A percentile compares a stretch with the other conserved stretches of the same genome.
phyloP scores from a whole-genome alignment of 2,113 vertebrate genomes.

The Rhea pennata region DNA sequence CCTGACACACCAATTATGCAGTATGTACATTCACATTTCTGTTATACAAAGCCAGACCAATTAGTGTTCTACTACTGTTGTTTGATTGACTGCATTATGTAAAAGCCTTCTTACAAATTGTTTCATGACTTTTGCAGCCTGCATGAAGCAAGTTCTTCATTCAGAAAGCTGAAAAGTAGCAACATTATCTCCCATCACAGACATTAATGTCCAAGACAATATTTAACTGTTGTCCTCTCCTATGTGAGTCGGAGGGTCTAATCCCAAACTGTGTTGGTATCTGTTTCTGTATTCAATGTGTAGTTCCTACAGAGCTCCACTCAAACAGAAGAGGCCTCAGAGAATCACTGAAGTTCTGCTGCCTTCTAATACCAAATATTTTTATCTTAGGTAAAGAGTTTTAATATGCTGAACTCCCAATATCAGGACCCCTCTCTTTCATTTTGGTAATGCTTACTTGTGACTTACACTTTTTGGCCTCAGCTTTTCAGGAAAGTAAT shows the following conservation, averaged over 20 bases:
- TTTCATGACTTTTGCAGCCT: neutral
- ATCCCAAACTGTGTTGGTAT: neutral
- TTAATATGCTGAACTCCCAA: neutral
- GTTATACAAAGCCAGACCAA: neutral
- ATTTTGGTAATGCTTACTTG: neutral
- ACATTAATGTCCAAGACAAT: neutral
- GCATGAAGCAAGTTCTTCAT: neutral
- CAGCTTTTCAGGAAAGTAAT: conserved; percentile 16
- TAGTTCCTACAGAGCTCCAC: neutral
- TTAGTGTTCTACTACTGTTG: neutral
- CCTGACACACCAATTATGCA: neutral
- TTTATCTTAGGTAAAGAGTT: neutral
- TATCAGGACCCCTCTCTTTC: neutral
- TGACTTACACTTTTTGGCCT: neutral
- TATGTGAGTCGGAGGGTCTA: neutral
- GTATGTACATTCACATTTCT: neutral
- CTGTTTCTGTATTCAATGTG: neutral
- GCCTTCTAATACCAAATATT: neutral
- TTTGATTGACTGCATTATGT: neutral
- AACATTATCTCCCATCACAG: neutral
- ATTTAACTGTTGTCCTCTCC: neutral
- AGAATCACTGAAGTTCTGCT: neutral
- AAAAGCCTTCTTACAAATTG: neutral
- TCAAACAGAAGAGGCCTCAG: neutral
- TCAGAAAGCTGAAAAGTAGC: neutral